Evolutionary conservation across 2,888 invertebrate species (phyloP).

Genomic region (Adelognathus sp.): DNA sequence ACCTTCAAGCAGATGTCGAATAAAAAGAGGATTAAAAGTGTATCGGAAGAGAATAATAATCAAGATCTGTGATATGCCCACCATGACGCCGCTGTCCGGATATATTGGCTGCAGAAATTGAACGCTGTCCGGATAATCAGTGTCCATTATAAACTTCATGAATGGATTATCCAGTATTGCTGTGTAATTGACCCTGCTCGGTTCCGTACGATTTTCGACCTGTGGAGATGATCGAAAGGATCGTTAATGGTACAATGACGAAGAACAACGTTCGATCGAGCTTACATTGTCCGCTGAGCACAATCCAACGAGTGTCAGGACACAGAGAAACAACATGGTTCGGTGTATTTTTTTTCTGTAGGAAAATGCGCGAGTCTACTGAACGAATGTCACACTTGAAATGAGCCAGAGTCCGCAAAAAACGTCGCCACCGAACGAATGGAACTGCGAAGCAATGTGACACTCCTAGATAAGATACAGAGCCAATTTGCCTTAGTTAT

Average conservation of each 20-base stretch:
- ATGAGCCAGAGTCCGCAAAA: neutral
- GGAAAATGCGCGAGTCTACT: neutral
- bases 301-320: neutral
- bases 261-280: neutral
- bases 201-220: neutral
- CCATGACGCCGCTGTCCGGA: conserved; percentile 36
- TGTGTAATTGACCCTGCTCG: neutral
- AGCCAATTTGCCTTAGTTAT: neutral
- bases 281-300: conserved; percentile 4
- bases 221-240: neutral
- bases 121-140: conserved; percentile 8
- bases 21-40: neutral
- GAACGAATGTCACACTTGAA: neutral
- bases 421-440: too few species aligned
- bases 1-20: conserved; percentile 20
- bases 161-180: conserved; percentile 5
- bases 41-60: neutral
- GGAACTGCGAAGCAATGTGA: too few species aligned
- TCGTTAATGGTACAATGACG: neutral
- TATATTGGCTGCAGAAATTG: conserved; percentile 30
- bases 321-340: conserved; percentile 19
- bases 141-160: neutral
- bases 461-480: neutral
- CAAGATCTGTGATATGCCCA: neutral
- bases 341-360: neutral